These are phyloP conservation scores for Petroica traversi DNA, from an alignment of 2,113 vertebrate genomes.

Conservation along the genomic window DNA sequence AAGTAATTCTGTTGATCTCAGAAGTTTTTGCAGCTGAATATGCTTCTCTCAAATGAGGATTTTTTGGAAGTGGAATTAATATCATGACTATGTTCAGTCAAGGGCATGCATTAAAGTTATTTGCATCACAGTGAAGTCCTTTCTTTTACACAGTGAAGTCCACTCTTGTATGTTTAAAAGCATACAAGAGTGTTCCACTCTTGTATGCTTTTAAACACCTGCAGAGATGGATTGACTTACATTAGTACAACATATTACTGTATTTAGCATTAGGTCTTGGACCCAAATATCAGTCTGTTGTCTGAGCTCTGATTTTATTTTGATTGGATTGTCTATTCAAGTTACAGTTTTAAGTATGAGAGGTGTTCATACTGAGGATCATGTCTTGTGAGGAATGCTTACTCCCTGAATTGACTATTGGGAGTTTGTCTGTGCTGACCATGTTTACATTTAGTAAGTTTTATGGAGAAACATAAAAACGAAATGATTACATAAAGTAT, in stretches of 20 bases:
- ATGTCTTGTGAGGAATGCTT: accelerated
- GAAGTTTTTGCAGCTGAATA: background rate
- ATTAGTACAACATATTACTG: background rate
- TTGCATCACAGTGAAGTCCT: background rate
- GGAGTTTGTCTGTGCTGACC: background rate
- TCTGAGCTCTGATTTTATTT: background rate
- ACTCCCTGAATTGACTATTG: background rate
- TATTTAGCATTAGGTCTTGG: background rate
- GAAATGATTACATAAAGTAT: background rate
- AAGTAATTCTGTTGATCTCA: background rate
- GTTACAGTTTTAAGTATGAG: background rate
- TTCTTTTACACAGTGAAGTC: background rate
- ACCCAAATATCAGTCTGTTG: background rate
- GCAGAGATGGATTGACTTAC: background rate
- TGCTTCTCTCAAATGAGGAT: background rate
- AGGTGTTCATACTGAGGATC: background rate
- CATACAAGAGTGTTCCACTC: too few relatives aligned
- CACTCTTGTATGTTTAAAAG: background rate
- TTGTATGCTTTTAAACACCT: background rate
- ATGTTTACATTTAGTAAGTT: background rate
- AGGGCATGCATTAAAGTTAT: background rate
- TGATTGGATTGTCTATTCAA: background rate
- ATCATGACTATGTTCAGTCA: background rate
- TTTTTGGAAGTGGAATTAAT: background rate
- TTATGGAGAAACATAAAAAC: background rate